phyloP scores from a whole-genome alignment of 1,140 invertebrate genomes.

The Calephelis virginiensis region DNA sequence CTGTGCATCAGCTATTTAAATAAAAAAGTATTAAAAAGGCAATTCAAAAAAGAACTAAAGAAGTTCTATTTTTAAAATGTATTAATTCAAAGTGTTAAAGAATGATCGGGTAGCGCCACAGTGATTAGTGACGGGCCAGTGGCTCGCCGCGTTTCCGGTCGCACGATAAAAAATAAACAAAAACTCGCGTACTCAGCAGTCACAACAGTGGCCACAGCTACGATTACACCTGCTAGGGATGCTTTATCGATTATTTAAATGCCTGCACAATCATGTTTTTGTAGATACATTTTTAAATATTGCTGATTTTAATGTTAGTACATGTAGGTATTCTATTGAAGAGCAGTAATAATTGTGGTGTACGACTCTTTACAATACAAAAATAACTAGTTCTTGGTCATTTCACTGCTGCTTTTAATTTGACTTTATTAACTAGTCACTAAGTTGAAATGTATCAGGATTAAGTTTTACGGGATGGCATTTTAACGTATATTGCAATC shows the following conservation, averaged over 20 bases:
- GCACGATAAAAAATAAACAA: constrained; percentile 17
- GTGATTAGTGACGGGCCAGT: constrained; percentile 16
- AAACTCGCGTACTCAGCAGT: constrained; percentile 12
- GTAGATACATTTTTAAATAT: background rate
- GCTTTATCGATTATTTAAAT: constrained; percentile 14
- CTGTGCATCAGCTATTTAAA: too few species aligned
- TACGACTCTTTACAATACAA: too few species aligned
- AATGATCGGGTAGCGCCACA: constrained; percentile 16
- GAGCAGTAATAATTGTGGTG: too few species aligned
- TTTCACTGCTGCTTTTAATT: too few species aligned
- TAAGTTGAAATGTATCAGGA: too few species aligned
- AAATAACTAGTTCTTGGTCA: too few species aligned
- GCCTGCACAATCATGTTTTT: background rate
- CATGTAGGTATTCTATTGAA: too few species aligned
- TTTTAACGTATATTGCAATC: too few species aligned
- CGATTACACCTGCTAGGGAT: constrained; percentile 13
- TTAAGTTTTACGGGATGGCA: too few species aligned
- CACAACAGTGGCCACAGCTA: constrained; percentile 8
- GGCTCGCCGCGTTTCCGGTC: constrained; percentile 16
- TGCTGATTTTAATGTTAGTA: background rate
- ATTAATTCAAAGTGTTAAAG: constrained; percentile 15
- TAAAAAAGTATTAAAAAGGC: background rate
- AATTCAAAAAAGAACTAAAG: background rate
- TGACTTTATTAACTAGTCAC: too few species aligned
- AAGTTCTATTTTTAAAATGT: constrained; percentile 15